These are phyloP conservation scores for Acromyrmex charruanus DNA, from an alignment of 1,140 invertebrate species.

Conservation along the genomic window DNA sequence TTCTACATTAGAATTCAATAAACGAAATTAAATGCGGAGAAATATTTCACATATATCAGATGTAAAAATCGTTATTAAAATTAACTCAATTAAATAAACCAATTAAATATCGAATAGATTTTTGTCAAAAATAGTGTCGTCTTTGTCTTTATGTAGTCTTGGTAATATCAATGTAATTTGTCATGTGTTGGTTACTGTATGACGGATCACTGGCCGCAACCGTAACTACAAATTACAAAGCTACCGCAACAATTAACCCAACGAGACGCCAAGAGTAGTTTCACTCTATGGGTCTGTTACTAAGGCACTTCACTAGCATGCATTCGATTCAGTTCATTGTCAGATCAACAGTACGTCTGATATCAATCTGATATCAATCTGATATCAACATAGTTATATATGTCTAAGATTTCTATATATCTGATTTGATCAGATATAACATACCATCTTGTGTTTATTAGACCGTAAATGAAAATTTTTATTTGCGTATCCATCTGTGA, in stretches of 20 bases:
- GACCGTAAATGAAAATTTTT: background rate
- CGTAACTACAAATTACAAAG: slow-evolving; percentile 61
- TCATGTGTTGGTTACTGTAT: slow-evolving; percentile 35
- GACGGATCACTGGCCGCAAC: slow-evolving; percentile 24
- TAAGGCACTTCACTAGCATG: background rate
- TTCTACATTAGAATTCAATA: background rate
- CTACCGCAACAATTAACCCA: slow-evolving; percentile 54
- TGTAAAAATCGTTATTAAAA: background rate
- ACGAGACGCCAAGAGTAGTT: slow-evolving; percentile 37
- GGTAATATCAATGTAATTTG: slow-evolving; percentile 43
- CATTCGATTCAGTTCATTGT: background rate
- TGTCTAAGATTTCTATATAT: background rate
- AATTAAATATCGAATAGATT: background rate
- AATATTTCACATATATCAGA: background rate
- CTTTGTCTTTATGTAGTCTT: slow-evolving; percentile 1
- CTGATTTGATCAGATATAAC: too few species aligned
- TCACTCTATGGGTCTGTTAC: slow-evolving; percentile 28
- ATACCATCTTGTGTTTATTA: too few species aligned
- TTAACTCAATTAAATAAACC: background rate
- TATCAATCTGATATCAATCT: too few species aligned
- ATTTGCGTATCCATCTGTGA: background rate
- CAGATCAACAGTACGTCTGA: background rate
- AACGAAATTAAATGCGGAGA: background rate
- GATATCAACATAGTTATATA: background rate
- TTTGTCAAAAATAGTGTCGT: background rate